Conservation (phyloP, 2,888 invertebrate species). For the Pseudoips prasinana region DNA sequence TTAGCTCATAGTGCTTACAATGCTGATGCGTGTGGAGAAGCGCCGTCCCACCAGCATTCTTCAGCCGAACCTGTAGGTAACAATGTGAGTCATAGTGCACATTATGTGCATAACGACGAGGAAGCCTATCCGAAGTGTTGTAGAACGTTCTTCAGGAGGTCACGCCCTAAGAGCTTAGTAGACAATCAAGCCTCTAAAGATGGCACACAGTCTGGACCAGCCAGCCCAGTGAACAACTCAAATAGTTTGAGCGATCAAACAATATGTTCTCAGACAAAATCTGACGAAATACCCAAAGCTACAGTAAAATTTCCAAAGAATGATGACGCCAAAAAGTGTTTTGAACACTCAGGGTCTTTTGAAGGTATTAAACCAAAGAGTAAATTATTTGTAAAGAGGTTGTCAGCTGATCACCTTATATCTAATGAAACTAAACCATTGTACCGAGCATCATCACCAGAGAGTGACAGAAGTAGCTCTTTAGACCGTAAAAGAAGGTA, state of each 20-base stretch:
- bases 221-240: slow-evolving; percentile 66
- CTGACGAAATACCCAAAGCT: slow-evolving; percentile 70
- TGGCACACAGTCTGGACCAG: slow-evolving; percentile 54
- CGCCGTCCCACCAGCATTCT: slow-evolving; percentile 43
- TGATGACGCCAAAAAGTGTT: slow-evolving; percentile 62
- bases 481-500: slow-evolving; percentile 72
- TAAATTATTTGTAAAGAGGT: slow-evolving; percentile 72
- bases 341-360: slow-evolving; percentile 74
- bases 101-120: slow-evolving; percentile 53
- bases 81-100: slow-evolving; percentile 40
- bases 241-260: slow-evolving; percentile 66
- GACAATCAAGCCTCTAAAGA: slow-evolving; percentile 58
- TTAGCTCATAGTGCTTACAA: slow-evolving; percentile 66
- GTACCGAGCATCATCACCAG: slow-evolving; percentile 71
- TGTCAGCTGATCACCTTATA: slow-evolving; percentile 76
- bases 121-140: slow-evolving; percentile 67
- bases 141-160: slow-evolving; percentile 68
- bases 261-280: slow-evolving; percentile 58
- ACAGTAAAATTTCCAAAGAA: slow-evolving; percentile 67
- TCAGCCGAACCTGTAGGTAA: slow-evolving; percentile 46
- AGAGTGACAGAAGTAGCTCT: slow-evolving; percentile 75
- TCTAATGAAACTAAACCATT: slow-evolving; percentile 66
- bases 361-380: slow-evolving; percentile 71
- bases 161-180: slow-evolving; percentile 68
- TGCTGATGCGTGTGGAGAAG: slow-evolving; percentile 47